Evolutionary conservation across 2,113 vertebrate species (phyloP), one percentile per base, ranked within the genome.

Genomic region (Eublepharis macularius): DNA sequence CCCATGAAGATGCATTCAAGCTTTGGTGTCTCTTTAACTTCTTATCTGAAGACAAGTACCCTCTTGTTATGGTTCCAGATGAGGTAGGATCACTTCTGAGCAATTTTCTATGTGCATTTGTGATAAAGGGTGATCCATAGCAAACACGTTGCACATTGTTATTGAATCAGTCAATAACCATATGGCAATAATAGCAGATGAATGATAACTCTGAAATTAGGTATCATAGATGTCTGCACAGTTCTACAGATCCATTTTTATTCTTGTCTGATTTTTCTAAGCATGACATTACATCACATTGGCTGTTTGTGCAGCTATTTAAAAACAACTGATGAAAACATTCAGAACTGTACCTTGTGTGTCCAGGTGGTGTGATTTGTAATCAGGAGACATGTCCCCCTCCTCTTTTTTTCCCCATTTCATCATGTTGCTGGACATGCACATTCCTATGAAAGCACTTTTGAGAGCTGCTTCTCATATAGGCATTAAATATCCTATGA

Each of bases 1-100:
- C 97, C 87, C 97, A 97, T 83, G 96, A 94, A 76, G 98, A 99
- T 36, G 97, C 98, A 87, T 98, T 99, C 94, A 97, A 95, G 11
- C 97, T 99, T 76, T 99, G 98, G 98, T 99, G 98, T 87, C 97
- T 99, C 91, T 99, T 99, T 96, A 99, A 99, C 95, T 99, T 99
- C 94, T 96, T 99, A 39, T 99, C 98, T 39, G 98, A 99, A 91
- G 98, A 99, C 96, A 98, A 97, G 91, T 99, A 99, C 78, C 98
- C 98, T 12, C 96, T 99, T 2, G 94, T 98, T 80, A 99, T 99
- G 97, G 98, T 99, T 78, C 96, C 97, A 39, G 98, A 99, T 1
- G 98, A 99, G 98, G 98, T 99, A 90, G 94, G 97, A 88, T 43
- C 75, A 45, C 65, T 69, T 76, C 85, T 10, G 60, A 80, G 21